A percentile compares a stretch with the other conserved stretches of the same genome.
Conservation (phyloP, 2,888 invertebrate species). For the Drosophila melanosoma region DNA sequence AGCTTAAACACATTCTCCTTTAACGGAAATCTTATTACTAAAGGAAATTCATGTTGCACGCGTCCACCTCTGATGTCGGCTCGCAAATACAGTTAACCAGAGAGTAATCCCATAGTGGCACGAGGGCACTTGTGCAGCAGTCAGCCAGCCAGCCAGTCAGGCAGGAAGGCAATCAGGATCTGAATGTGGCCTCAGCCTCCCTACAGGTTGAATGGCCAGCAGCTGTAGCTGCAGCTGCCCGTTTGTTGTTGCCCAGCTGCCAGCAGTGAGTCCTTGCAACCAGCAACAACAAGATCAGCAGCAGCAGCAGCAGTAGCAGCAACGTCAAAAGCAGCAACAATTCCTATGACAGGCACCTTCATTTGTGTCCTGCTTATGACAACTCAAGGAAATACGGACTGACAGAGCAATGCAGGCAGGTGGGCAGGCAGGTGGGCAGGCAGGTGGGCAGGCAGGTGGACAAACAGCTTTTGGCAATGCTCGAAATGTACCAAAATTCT, state of each 20-base stretch:
- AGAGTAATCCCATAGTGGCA: slow-evolving; percentile 10
- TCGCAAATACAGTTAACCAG: slow-evolving; percentile 10
- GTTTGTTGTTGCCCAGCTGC: slow-evolving; percentile 46
- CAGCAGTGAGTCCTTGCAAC: slow-evolving; percentile 54
- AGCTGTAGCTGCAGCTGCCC: slow-evolving; percentile 51
- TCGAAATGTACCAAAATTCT: slow-evolving; percentile 61
- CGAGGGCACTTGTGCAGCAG: slow-evolving; percentile 39
- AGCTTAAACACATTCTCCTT: not conserved
- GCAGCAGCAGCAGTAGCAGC: slow-evolving; percentile 18
- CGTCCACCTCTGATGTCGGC: not conserved
- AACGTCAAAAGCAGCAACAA: slow-evolving; percentile 28
- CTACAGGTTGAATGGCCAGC: slow-evolving; percentile 46
- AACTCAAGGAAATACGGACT: slow-evolving; percentile 71
- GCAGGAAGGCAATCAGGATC: slow-evolving; percentile 13
- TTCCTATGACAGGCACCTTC: slow-evolving; percentile 58
- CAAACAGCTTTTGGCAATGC: slow-evolving; percentile 48
- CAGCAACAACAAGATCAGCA: not conserved
- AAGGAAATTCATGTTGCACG: not conserved
- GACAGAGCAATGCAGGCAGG: slow-evolving; percentile 15
- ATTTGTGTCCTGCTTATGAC: slow-evolving; percentile 76
- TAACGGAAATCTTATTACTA: not conserved
- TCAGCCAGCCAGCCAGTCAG: slow-evolving; percentile 8
- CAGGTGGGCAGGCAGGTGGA: slow-evolving; percentile 2
- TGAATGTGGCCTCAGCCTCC: slow-evolving; percentile 31
- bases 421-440: slow-evolving; percentile 5